Conservation (phyloP, 2,888 invertebrate genomes). For the Platycnemis pennipes region DNA sequence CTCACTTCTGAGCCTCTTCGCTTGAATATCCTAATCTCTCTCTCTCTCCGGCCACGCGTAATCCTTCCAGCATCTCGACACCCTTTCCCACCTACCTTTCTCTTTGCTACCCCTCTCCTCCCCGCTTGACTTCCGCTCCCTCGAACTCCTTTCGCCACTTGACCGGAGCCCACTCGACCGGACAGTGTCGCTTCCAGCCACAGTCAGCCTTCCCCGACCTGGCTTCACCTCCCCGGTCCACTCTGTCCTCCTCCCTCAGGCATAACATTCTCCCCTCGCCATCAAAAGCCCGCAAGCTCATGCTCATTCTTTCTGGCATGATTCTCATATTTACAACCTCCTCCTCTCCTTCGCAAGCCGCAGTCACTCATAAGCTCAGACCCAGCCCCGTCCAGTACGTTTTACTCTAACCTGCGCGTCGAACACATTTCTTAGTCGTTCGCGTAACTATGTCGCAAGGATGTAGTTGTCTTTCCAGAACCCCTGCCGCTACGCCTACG, state of each 20-base stretch:
- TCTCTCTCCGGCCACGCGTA: neutral
- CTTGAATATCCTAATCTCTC: neutral
- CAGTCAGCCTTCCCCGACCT: neutral
- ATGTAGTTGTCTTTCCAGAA: too few relatives aligned
- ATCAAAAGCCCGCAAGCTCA: neutral
- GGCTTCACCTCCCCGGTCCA: neutral
- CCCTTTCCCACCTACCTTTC: neutral
- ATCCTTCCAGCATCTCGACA: neutral
- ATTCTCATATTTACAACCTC: neutral
- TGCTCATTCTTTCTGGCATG: neutral
- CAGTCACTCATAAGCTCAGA: neutral
- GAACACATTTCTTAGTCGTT: too few relatives aligned
- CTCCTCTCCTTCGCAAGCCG: neutral
- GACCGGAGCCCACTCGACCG: slow-evolving; percentile 40
- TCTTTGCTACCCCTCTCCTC: neutral
- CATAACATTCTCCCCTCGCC: neutral
- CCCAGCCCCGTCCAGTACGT: neutral
- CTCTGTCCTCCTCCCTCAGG: neutral
- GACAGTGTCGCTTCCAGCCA: slow-evolving; percentile 49
- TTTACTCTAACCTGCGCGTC: neutral
- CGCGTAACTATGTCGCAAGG: too few relatives aligned
- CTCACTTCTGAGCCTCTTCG: neutral
- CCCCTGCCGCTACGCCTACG: too few relatives aligned
- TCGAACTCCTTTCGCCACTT: neutral
- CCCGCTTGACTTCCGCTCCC: neutral